These are phyloP conservation scores for Lordiphosa mommai DNA, from an alignment of 1,140 invertebrate genomes.

Conservation along the genomic window DNA sequence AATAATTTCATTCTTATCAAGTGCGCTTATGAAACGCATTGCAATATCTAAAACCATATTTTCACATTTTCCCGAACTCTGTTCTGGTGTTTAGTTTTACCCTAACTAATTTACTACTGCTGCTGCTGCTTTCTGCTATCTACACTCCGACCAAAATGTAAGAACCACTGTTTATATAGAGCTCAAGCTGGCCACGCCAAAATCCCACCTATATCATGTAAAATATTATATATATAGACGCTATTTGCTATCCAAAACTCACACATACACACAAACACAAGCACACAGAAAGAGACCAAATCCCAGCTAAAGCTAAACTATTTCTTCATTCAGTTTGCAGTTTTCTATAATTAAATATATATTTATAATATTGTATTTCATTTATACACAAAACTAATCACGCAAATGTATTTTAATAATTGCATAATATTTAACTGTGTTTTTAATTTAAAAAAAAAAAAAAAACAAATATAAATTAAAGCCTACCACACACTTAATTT, in stretches of 20 bases:
- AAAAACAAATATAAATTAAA: slow-evolving; percentile 21
- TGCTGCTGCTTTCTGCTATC: no score
- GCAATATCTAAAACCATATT: slow-evolving; percentile 54
- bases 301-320: no score
- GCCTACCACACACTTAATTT: slow-evolving; percentile 48
- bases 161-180: slow-evolving; percentile 29
- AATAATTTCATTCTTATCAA: slow-evolving; percentile 30
- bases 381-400: slow-evolving; percentile 59
- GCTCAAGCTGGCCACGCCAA: slow-evolving; percentile 73
- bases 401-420: slow-evolving; percentile 39
- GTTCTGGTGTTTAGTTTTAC: slow-evolving; percentile 48
- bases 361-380: slow-evolving; percentile 53
- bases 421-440: slow-evolving; percentile 46
- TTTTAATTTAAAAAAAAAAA: slow-evolving; percentile 48
- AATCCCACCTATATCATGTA: slow-evolving; percentile 66
- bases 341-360: no score
- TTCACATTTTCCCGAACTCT: slow-evolving; percentile 6
- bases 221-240: slow-evolving; percentile 48
- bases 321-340: no score
- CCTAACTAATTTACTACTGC: slow-evolving; percentile 2
- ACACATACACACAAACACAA: slow-evolving; percentile 19
- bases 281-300: neutral
- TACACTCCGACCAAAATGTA: slow-evolving; percentile 55
- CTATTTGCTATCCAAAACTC: slow-evolving; percentile 44
- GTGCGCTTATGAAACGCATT: slow-evolving; percentile 73